Evolutionary conservation across 1,140 invertebrate species (phyloP).

Genomic region (Zaprionus ornatus): DNA sequence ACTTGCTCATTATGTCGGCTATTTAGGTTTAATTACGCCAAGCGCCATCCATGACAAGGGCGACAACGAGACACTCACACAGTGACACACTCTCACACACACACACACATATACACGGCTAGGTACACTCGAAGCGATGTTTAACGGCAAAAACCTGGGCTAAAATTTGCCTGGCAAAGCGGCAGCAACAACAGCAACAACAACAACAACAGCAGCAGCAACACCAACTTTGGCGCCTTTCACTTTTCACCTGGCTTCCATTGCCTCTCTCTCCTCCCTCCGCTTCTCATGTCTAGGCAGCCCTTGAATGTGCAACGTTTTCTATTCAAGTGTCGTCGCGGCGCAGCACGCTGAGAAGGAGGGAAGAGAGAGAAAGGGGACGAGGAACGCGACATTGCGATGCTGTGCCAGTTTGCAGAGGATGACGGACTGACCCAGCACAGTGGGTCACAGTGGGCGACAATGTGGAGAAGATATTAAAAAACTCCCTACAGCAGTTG

Average conservation of each 20-base stretch:
- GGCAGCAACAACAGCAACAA: constrained; percentile 44
- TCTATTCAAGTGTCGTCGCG: constrained; percentile 55
- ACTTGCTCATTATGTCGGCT: constrained; percentile 83
- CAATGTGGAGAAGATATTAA: background rate
- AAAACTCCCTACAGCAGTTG: background rate
- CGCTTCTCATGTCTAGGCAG: background rate
- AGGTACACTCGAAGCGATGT: constrained; percentile 46
- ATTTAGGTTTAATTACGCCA: constrained; percentile 83
- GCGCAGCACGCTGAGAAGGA: background rate
- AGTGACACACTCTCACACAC: constrained; percentile 28
- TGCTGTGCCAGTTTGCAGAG: constrained; percentile 54
- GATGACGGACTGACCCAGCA: constrained; percentile 1
- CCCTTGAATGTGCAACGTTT: constrained; percentile 68
- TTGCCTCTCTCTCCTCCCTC: background rate
- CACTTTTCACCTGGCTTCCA: constrained; percentile 66
- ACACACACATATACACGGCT: background rate
- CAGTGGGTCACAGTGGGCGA: background rate
- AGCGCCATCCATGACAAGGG: constrained; percentile 68
- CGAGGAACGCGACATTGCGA: constrained; percentile 23
- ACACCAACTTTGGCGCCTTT: constrained; percentile 65
- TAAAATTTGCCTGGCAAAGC: constrained; percentile 54
- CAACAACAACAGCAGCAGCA: constrained; percentile 45
- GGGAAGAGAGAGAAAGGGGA: background rate
- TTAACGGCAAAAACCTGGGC: constrained; percentile 60
- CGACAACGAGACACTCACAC: constrained; percentile 43